These are phyloP conservation scores for Ciconia boyciana DNA, from an alignment of 2,113 vertebrate species.

Conservation along the genomic window DNA sequence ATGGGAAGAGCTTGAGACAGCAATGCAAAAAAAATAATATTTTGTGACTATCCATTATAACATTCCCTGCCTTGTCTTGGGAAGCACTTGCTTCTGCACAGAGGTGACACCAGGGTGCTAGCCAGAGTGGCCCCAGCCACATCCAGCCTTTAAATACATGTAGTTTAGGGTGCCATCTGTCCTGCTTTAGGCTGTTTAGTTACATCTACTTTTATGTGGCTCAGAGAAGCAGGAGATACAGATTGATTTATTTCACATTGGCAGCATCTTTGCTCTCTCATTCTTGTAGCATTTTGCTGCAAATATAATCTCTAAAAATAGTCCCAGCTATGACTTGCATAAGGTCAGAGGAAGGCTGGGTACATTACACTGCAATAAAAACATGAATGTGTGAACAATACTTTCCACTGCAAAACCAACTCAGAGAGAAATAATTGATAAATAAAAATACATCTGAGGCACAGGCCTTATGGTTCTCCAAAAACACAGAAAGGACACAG, in stretches of 20 bases:
- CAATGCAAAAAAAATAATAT: background rate
- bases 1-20: background rate
- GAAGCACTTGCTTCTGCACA: background rate
- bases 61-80: background rate
- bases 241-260: slow-evolving; percentile 23
- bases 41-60: background rate
- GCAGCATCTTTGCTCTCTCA: slow-evolving; percentile 23
- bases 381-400: background rate
- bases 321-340: slow-evolving; percentile 53
- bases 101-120: background rate
- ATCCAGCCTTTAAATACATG: background rate
- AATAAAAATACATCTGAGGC: background rate
- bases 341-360: slow-evolving; percentile 55
- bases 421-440: background rate
- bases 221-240: background rate
- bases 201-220: background rate
- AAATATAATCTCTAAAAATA: slow-evolving; percentile 67
- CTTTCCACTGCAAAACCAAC: slow-evolving; percentile 33
- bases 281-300: slow-evolving; percentile 56
- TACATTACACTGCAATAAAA: slow-evolving; percentile 19
- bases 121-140: background rate
- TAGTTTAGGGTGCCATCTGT: background rate
- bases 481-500: background rate
- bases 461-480: background rate
- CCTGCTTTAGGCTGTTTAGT: background rate